Conservation (phyloP, 2,888 invertebrate species). For the Dasypolia templi region DNA sequence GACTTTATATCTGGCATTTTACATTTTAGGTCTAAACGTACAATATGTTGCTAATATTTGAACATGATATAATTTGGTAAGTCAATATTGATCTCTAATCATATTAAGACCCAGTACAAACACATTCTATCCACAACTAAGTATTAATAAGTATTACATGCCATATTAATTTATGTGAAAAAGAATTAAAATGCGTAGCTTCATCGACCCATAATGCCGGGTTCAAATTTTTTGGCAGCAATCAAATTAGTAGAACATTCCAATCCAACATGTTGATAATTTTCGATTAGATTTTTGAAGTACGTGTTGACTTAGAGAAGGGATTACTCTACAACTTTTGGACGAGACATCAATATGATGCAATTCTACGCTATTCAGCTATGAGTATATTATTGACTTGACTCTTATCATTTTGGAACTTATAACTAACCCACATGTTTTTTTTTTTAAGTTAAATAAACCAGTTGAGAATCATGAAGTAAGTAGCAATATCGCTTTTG, state of each 20-base stretch:
- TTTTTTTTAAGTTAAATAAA: neutral
- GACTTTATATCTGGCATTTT: slow-evolving; percentile 4
- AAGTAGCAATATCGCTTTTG: neutral
- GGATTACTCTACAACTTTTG: slow-evolving; percentile 16
- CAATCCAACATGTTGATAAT: neutral
- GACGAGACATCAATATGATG: slow-evolving; percentile 58
- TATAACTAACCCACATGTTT: neutral
- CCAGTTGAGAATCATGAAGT: neutral
- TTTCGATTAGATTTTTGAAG: slow-evolving; percentile 23
- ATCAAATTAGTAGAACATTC: slow-evolving; percentile 17
- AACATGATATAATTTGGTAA: slow-evolving; percentile 36
- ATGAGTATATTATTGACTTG: slow-evolving; percentile 25
- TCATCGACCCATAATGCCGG: slow-evolving; percentile 26
- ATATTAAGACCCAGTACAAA: neutral
- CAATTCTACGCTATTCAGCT: slow-evolving; percentile 35
- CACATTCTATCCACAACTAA: slow-evolving; percentile 23
- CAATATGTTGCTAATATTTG: slow-evolving; percentile 13
- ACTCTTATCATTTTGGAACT: slow-evolving; percentile 12
- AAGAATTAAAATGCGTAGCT: slow-evolving; percentile 49
- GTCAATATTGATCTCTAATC: slow-evolving; percentile 5
- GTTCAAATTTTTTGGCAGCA: slow-evolving; percentile 50
- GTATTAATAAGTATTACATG: slow-evolving; percentile 34
- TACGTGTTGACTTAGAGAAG: slow-evolving; percentile 23
- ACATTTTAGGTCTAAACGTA: slow-evolving; percentile 19
- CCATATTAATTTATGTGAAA: slow-evolving; percentile 12